Conservation (phyloP, 2,888 invertebrate genomes). For the Ormyrus labotus region DNA sequence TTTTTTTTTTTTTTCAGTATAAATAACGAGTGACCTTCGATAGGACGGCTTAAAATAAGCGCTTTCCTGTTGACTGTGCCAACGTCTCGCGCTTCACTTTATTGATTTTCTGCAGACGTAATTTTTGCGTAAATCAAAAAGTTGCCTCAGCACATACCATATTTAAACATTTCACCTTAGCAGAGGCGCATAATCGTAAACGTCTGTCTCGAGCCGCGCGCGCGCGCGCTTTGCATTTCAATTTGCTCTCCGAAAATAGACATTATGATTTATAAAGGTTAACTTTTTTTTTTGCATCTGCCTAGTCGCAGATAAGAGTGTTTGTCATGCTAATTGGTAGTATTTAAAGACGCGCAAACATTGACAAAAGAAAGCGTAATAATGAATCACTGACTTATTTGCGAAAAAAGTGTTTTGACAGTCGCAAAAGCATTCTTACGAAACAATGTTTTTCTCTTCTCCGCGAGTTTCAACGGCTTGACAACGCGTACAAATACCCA, state of each 20-base stretch:
- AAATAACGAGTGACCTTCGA: conserved; percentile 31
- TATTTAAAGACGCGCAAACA: conserved; percentile 21
- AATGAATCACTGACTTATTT: conserved; percentile 2
- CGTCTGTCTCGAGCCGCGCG: too few species aligned
- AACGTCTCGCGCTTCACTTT: not conserved
- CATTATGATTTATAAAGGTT: too few species aligned
- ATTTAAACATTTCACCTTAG: not conserved
- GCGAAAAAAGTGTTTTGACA: too few species aligned
- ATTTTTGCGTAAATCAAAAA: conserved; percentile 24
- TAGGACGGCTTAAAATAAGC: conserved; percentile 34
- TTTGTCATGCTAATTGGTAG: conserved; percentile 18
- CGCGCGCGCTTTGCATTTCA: too few species aligned
- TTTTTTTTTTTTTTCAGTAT: conserved; percentile 9
- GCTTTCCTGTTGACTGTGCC: conserved; percentile 8
- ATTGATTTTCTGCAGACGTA: conserved; percentile 17
- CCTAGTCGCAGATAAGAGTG: not conserved
- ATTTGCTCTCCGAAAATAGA: too few species aligned
- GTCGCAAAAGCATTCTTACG: too few species aligned
- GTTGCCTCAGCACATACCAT: not conserved
- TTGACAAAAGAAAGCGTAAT: not conserved
- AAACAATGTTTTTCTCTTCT: not conserved
- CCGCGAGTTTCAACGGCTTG: not conserved
- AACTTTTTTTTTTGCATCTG: not conserved
- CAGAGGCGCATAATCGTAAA: too few species aligned
- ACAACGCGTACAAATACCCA: not conserved